Conservation (phyloP, 2,113 vertebrate species). For the Aepyceros melampus region DNA sequence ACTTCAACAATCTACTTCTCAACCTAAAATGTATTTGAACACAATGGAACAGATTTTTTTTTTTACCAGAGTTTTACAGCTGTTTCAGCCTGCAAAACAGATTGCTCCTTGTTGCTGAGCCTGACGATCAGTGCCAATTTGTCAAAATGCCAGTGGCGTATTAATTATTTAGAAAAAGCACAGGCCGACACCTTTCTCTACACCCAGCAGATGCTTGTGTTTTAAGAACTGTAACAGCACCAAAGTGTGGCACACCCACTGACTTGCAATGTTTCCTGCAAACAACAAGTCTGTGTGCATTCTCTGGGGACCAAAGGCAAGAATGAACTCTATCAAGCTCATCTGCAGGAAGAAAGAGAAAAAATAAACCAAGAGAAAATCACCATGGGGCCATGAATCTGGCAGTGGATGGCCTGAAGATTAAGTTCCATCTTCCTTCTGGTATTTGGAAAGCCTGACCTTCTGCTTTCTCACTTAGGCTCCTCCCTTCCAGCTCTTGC, state of each 20-base stretch:
- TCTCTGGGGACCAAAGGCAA: not conserved
- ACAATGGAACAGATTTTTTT: not conserved
- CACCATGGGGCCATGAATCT: not conserved
- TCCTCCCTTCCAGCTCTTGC: not conserved
- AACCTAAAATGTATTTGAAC: not conserved
- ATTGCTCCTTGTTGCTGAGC: not conserved
- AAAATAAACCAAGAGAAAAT: not conserved
- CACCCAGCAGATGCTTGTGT: conserved; percentile 8
- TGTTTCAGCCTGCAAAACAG: conserved; percentile 38
- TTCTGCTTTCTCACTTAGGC: not conserved
- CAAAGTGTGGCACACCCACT: not conserved
- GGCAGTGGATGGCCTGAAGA: fast-evolving
- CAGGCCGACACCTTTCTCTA: not conserved
- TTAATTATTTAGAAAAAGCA: conserved; percentile 32
- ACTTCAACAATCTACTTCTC: not conserved
- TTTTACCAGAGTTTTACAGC: not conserved
- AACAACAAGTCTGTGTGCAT: not conserved
- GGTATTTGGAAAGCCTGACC: not conserved
- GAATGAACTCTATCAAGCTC: not conserved
- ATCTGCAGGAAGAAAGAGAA: not conserved
- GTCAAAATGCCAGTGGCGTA: not conserved
- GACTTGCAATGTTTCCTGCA: not conserved
- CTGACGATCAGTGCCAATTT: not conserved
- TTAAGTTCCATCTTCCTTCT: not conserved
- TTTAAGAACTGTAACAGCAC: not conserved